Percentiles rank a stretch among this genome's conserved stretches.
phyloP scores from a whole-genome alignment of 2,888 invertebrate genomes.

The Tachina lurida region DNA sequence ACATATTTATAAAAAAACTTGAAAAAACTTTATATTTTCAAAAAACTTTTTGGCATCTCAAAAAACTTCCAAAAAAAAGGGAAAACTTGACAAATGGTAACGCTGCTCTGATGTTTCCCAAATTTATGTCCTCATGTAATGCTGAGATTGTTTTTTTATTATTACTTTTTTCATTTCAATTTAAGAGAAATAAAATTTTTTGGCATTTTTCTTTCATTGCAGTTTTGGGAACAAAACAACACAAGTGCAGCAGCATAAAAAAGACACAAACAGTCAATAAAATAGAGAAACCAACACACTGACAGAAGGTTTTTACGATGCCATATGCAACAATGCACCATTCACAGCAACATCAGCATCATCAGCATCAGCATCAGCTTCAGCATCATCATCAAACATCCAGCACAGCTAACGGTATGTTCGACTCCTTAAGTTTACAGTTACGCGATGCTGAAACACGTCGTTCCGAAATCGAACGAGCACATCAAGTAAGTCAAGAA shows the following conservation, averaged over 20 bases:
- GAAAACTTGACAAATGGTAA: too few species aligned
- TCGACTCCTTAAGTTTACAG: conserved; percentile 87
- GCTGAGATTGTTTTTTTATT: conserved; percentile 21
- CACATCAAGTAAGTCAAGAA: conserved; percentile 84
- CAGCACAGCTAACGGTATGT: conserved; percentile 80
- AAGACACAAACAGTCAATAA: conserved; percentile 30
- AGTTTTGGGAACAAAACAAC: conserved; percentile 47
- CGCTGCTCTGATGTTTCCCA: neutral
- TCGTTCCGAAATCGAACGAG: conserved; percentile 89
- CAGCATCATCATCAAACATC: conserved; percentile 79
- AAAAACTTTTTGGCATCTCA: too few species aligned
- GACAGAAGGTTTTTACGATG: conserved; percentile 76
- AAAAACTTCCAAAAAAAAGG: too few species aligned
- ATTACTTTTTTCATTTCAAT: conserved; percentile 1
- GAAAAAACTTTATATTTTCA: too few species aligned
- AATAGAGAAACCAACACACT: conserved; percentile 4
- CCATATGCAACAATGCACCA: conserved; percentile 81
- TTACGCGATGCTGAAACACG: conserved; percentile 91
- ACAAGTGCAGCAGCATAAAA: conserved; percentile 14
- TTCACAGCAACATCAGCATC: conserved; percentile 74
- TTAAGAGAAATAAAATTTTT: conserved; percentile 33
- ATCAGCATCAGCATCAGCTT: conserved; percentile 78
- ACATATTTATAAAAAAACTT: too few species aligned
- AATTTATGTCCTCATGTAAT: conserved; percentile 8
- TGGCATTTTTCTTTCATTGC: conserved; percentile 23